phyloP scores from a whole-genome alignment of 2,113 vertebrate species.

The Emydura subglobosa region DNA sequence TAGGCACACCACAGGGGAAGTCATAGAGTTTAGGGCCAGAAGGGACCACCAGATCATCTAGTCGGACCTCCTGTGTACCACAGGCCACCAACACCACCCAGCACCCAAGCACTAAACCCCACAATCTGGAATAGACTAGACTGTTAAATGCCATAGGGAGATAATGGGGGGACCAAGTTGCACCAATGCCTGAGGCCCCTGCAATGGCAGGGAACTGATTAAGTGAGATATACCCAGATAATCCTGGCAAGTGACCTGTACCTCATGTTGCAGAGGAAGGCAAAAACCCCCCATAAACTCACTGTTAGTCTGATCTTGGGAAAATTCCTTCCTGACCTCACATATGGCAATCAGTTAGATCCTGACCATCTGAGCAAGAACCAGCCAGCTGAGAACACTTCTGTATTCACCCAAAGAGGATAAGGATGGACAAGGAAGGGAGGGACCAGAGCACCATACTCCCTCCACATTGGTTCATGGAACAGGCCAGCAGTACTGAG shows the following conservation, averaged over 20 bases:
- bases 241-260: background rate
- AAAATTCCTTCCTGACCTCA: too few relatives aligned
- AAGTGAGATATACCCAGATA: too few relatives aligned
- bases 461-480: background rate
- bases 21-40: background rate
- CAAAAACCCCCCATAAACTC: too few relatives aligned
- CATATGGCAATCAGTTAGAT: too few relatives aligned
- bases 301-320: too few relatives aligned
- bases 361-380: too few relatives aligned
- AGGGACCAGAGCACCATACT: background rate
- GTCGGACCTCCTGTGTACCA: background rate
- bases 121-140: background rate
- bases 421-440: background rate
- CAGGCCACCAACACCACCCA: background rate
- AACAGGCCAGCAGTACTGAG: too few relatives aligned
- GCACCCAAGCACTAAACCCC: background rate
- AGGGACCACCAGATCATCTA: background rate
- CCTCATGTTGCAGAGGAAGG: too few relatives aligned
- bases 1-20: background rate
- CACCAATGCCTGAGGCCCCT: background rate
- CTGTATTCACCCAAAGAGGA: rapidly evolving
- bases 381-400: background rate
- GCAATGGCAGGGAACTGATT: background rate
- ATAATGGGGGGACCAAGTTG: background rate
- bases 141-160: background rate